Evolutionary conservation across 2,113 vertebrate genomes (phyloP).

Genomic region (Edolisoma coerulescens): DNA sequence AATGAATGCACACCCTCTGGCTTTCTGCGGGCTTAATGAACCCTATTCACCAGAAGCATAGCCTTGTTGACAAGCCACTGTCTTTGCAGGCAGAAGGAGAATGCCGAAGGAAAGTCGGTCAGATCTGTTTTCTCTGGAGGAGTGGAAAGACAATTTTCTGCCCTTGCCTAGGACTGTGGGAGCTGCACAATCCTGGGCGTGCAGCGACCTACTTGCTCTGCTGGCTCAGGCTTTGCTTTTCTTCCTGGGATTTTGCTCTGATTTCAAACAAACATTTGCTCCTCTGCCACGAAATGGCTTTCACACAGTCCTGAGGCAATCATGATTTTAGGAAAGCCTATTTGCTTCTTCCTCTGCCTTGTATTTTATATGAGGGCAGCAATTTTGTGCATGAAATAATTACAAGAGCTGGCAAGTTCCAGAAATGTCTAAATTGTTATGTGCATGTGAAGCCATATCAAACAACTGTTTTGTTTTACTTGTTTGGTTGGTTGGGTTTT

Average conservation of each 20-base stretch:
- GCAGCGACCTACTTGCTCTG: background rate
- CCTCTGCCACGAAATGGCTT: background rate
- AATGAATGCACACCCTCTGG: constrained; percentile 63
- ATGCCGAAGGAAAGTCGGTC: background rate
- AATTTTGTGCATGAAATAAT: background rate
- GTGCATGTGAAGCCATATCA: background rate
- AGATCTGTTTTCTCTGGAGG: background rate
- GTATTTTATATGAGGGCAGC: background rate
- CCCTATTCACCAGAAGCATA: constrained; percentile 29
- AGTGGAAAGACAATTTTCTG: background rate
- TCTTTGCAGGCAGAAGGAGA: background rate
- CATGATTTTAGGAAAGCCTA: background rate
- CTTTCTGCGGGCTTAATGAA: constrained; percentile 52
- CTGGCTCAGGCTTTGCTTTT: background rate
- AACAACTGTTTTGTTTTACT: background rate
- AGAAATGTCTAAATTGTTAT: background rate
- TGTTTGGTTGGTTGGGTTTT: background rate
- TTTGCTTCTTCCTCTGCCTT: background rate
- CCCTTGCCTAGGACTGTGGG: background rate
- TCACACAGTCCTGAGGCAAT: background rate
- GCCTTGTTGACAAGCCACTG: constrained; percentile 5
- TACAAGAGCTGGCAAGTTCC: background rate
- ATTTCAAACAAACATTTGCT: constrained; percentile 9
- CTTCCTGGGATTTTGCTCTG: background rate
- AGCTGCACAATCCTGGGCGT: background rate